Base-by-base conservation (phyloP, 2,797 vertebrate species). In the Etheostoma perlongum region DNA sequence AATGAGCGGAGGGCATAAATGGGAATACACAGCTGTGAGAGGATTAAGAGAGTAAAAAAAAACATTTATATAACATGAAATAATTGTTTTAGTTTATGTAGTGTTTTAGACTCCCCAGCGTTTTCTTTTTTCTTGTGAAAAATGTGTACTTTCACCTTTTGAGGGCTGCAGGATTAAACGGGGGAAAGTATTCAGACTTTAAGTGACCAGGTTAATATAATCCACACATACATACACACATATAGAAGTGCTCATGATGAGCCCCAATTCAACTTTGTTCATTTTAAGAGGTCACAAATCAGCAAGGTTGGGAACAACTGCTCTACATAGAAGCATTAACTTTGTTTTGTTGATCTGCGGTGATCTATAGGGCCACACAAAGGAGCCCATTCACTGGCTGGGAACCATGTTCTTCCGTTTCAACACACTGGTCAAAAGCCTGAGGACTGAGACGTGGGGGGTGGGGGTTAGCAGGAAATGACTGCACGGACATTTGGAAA, bases 341-440 rank as follows among this genome's bases (percentile, higher is more conserved):
- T 72, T 62, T 4, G 73, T 78, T 76, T 80, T 62, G 59, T 62
- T 55, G 65, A 83, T 76, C 70, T 70, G 53, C 55, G 49, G 68
- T 19, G 73, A 76, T 67, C 76, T 68, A 77, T 40, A 72, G 74
- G n/a, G 18, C 78, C 71, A 76, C 87, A 94, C 90, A 94, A 94
- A 93, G 88, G 59, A n/a, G 16, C 70, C 86, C 86, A 92, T 94
- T 94, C 91, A 95, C 79, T 36, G 72, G 48, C 60, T 59, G 59
- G 74, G 76, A 85, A 83, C 42, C 65, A 82, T 86, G 58, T 81
- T 87, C 82, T 82, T 89, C 76, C 84, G 15, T 91, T 92, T 91
- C 89, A 86, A 82, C 89, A 87, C 63, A 65, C 67, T 62, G 73
- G 81, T 87, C 85, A 78, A 64, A 66, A 85, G 72, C 67, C 44